Evolutionary conservation across 30 jellyfish, hydroid and myxozoan genomes (phyloP).

Genomic region (Aurelia sp.): DNA sequence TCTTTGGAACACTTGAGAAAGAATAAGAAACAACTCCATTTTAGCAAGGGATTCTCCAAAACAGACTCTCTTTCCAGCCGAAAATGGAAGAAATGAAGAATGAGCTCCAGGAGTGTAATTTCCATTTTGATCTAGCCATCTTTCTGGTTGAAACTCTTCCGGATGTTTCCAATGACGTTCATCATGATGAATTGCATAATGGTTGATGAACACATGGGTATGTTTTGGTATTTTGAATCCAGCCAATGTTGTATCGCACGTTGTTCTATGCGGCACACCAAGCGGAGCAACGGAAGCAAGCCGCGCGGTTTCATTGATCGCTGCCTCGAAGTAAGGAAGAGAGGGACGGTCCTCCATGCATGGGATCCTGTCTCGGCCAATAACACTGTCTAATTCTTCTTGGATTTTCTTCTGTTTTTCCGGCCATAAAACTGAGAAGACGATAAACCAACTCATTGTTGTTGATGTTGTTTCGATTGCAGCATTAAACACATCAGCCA

Average conservation of each 20-base stretch:
- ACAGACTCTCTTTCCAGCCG: constrained; percentile 68
- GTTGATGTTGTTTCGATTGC: constrained; percentile 82
- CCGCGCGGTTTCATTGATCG: constrained; percentile 75
- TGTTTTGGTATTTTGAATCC: constrained; percentile 70
- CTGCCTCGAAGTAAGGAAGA: constrained; percentile 74
- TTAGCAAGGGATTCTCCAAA: constrained; percentile 63
- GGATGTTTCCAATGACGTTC: constrained; percentile 61
- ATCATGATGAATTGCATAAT: constrained; percentile 75
- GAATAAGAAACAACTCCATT: constrained; percentile 49
- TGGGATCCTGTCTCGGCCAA: constrained; percentile 65
- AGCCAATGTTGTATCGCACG: constrained; percentile 77
- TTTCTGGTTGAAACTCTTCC: constrained; percentile 46
- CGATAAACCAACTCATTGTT: constrained; percentile 75
- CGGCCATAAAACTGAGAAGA: constrained; percentile 68
- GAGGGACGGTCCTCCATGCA: constrained; percentile 57
- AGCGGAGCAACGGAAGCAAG: constrained; percentile 78
- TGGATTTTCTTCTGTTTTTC: constrained; percentile 57
- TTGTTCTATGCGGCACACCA: constrained; percentile 78
- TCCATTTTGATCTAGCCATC: constrained; percentile 64
- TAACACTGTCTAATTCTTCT: constrained; percentile 63
- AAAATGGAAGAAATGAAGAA: constrained; percentile 43
- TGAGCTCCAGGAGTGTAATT: constrained; percentile 13
- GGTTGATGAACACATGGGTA: constrained; percentile 72
- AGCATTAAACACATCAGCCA: constrained; percentile 81
- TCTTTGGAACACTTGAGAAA: constrained; percentile 24